These are phyloP conservation scores for Theropithecus gelada DNA, from an alignment of 2,113 vertebrate genomes.

Conservation along the genomic window DNA sequence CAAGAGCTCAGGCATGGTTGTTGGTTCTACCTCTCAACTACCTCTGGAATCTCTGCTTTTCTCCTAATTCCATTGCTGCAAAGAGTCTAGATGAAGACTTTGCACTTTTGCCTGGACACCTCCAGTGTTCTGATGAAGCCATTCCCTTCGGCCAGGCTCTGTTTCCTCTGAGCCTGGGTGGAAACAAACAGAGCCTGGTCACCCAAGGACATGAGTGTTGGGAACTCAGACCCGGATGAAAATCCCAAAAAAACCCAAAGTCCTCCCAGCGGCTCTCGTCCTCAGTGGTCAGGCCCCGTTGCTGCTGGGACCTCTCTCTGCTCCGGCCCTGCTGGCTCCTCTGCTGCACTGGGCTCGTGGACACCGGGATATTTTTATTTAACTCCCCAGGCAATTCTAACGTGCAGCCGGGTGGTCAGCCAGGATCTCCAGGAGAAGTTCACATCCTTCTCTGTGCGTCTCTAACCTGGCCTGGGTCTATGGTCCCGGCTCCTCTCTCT, in stretches of 20 bases:
- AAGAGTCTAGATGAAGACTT: background rate
- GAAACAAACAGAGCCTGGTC: too few relatives aligned
- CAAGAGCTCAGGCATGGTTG: accelerated
- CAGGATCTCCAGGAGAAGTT: background rate
- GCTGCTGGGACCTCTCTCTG: too few relatives aligned
- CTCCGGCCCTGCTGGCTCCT: accelerated
- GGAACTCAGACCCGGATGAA: accelerated
- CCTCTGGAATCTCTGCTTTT: background rate
- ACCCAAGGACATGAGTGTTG: too few relatives aligned
- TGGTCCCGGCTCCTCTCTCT: background rate
- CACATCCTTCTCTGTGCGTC: accelerated
- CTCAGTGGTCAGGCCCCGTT: accelerated
- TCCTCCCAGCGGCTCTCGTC: background rate
- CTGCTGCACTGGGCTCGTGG: background rate
- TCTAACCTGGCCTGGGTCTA: background rate
- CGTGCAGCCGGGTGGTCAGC: background rate
- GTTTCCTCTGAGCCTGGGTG: background rate
- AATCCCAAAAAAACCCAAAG: background rate
- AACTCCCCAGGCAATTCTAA: background rate
- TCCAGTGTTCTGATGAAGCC: accelerated
- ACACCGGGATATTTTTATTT: too few relatives aligned
- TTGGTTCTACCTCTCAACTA: accelerated
- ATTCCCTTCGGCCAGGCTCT: background rate
- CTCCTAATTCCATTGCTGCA: background rate
- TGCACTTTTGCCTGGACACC: background rate